Percentiles rank a stretch among this genome's conserved stretches.
phyloP scores from a whole-genome alignment of 2,113 vertebrate genomes.

The Numenius arquata region DNA sequence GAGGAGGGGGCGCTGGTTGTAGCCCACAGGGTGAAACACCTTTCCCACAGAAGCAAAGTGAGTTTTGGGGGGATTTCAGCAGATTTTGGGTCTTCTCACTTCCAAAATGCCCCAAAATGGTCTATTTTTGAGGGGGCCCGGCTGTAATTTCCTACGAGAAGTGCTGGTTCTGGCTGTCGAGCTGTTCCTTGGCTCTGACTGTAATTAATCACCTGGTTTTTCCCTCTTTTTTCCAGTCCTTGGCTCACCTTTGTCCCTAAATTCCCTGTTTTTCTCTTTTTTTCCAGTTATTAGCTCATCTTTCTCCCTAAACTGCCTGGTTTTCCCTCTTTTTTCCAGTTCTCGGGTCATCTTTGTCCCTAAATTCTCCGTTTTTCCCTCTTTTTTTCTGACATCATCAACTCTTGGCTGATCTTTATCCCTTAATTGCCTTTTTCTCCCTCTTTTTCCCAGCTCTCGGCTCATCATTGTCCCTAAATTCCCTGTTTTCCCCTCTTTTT shows the following conservation, averaged over 20 bases:
- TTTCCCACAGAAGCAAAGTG: neutral
- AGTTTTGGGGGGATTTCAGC: neutral
- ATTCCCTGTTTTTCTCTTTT: no score
- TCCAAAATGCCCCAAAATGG: neutral
- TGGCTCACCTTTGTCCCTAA: neutral
- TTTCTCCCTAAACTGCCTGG: neutral
- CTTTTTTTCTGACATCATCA: neutral
- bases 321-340: neutral
- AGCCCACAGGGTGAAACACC: neutral
- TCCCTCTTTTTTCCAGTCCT: neutral
- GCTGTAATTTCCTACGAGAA: neutral
- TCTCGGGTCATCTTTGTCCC: neutral
- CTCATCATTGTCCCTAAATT: neutral
- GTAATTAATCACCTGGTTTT: neutral
- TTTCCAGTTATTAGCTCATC: neutral
- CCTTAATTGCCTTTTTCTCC: neutral
- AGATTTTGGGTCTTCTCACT: neutral
- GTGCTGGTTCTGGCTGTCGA: fast-evolving
- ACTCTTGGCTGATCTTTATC: neutral
- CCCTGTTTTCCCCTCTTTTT: neutral
- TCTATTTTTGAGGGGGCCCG: neutral
- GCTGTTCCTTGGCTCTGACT: no score
- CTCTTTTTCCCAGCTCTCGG: neutral
- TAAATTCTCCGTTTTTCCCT: neutral
- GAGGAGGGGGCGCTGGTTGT: neutral